These are phyloP conservation scores for Drosophila athabasca DNA, from an alignment of 1,140 invertebrate species.

Conservation along the genomic window DNA sequence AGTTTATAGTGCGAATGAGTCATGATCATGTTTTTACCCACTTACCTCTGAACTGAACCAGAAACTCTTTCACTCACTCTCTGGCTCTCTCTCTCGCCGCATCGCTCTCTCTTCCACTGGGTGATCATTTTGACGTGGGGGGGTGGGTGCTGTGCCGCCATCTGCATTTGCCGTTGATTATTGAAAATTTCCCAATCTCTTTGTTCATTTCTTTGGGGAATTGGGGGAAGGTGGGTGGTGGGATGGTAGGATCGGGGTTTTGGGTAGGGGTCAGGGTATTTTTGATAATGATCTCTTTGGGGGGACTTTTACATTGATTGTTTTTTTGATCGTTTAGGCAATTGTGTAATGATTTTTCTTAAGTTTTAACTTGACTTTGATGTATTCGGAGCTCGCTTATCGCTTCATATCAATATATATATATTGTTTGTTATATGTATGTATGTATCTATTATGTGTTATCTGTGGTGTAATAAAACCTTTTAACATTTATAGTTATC, in stretches of 20 bases:
- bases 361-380: conserved; percentile 39
- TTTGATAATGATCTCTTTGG: conserved; percentile 12
- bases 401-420: conserved; percentile 23
- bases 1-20: conserved; percentile 61
- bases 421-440: conserved; percentile 17
- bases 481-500: conserved; percentile 48
- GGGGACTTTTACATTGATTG: conserved; percentile 41
- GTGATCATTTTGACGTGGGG: neutral
- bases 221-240: conserved; percentile 21
- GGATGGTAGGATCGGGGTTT: neutral
- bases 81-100: conserved; percentile 4
- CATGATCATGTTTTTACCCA: conserved; percentile 54
- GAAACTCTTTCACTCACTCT: conserved; percentile 18
- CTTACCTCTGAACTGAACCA: conserved; percentile 45
- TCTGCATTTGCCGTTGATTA: neutral
- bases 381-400: conserved; percentile 30
- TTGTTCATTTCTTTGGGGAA: conserved; percentile 57
- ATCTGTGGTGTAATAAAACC: conserved; percentile 31
- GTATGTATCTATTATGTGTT: conserved; percentile 41
- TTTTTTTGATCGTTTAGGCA: conserved; percentile 37
- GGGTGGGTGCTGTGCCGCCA: neutral
- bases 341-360: conserved; percentile 25
- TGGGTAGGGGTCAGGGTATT: conserved; percentile 14
- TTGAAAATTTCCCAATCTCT: conserved; percentile 63
- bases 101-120: conserved; percentile 3